phyloP scores from a whole-genome alignment of 2,113 vertebrate genomes.

The Ictalurus punctatus region DNA sequence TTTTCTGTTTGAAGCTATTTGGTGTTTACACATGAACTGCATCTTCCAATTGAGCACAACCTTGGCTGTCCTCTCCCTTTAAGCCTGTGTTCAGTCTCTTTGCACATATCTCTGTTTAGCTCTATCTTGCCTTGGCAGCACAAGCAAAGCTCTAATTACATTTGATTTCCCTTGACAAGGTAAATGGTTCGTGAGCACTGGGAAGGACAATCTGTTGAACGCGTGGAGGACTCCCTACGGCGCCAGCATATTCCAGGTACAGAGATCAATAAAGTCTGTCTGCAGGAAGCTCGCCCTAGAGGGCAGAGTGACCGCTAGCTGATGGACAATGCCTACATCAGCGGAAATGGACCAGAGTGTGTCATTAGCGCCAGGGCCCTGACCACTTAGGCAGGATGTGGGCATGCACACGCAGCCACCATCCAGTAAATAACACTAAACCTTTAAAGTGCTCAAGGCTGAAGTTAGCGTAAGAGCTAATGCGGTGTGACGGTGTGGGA shows the following conservation, averaged over 20 bases:
- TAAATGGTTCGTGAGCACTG: constrained; percentile 98
- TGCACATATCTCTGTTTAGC: constrained; percentile 41
- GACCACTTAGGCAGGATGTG: constrained; percentile 56
- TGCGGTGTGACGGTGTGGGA: constrained; percentile 35
- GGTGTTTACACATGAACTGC: constrained; percentile 23
- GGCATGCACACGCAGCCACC: constrained; percentile 21
- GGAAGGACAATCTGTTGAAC: constrained; percentile 98
- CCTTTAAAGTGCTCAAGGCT: constrained; percentile 53
- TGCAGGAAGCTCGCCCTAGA: constrained; percentile 66
- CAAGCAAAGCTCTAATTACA: constrained; percentile 52
- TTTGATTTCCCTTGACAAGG: constrained; percentile 71
- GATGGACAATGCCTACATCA: constrained; percentile 64
- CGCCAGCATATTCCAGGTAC: constrained; percentile 99
- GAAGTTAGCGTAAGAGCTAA: constrained; percentile 38
- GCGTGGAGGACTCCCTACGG: constrained; percentile 98
- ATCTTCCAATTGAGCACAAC: constrained; percentile 28
- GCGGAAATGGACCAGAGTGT: constrained; percentile 71
- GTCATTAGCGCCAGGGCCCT: constrained; percentile 46
- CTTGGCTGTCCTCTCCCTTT: constrained; percentile 38
- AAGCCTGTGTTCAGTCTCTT: constrained; percentile 41
- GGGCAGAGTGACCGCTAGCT: constrained; percentile 69
- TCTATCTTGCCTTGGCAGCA: constrained; percentile 41
- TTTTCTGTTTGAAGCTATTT: neutral
- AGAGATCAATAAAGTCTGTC: constrained; percentile 67
- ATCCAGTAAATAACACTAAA: constrained; percentile 56